Evolutionary conservation across 1,140 invertebrate species (phyloP).

Genomic region (Atopsyche davidsoni): DNA sequence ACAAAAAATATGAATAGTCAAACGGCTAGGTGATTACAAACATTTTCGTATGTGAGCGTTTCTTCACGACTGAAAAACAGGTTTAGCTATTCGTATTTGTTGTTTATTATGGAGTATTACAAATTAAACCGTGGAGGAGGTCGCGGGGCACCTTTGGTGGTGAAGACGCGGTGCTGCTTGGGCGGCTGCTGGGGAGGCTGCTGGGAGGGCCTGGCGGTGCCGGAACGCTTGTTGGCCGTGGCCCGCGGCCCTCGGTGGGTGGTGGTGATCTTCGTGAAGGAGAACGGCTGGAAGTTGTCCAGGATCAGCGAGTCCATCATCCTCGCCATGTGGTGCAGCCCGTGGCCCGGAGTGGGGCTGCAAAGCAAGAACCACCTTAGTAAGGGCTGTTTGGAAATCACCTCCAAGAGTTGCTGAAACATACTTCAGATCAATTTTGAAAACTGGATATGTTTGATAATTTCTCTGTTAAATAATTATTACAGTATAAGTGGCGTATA

Average conservation of each 20-base stretch:
- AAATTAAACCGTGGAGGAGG: too few species aligned
- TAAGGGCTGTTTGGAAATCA: too few species aligned
- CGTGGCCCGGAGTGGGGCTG: conserved; percentile 46
- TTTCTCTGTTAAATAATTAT: too few species aligned
- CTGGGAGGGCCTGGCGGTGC: conserved; percentile 34
- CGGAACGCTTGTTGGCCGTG: conserved; percentile 40
- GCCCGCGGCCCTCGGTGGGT: conserved; percentile 34
- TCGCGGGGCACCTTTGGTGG: too few species aligned
- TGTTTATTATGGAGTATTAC: too few species aligned
- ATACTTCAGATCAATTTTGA: background rate
- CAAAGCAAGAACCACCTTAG: conserved; percentile 18
- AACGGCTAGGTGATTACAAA: too few species aligned
- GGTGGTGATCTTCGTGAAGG: conserved; percentile 55
- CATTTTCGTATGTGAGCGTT: too few species aligned
- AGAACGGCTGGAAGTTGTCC: conserved; percentile 56
- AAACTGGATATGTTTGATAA: background rate
- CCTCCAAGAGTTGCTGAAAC: too few species aligned
- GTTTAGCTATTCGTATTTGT: too few species aligned
- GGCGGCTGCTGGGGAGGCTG: conserved; percentile 27
- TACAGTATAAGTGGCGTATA: too few species aligned
- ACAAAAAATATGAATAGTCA: too few species aligned
- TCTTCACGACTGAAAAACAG: too few species aligned
- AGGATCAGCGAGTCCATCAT: conserved; percentile 67
- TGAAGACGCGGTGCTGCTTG: conserved; percentile 13
- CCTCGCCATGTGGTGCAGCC: conserved; percentile 60